These are phyloP conservation scores for Pocota personata DNA, from an alignment of 2,888 invertebrate species.

Conservation along the genomic window DNA sequence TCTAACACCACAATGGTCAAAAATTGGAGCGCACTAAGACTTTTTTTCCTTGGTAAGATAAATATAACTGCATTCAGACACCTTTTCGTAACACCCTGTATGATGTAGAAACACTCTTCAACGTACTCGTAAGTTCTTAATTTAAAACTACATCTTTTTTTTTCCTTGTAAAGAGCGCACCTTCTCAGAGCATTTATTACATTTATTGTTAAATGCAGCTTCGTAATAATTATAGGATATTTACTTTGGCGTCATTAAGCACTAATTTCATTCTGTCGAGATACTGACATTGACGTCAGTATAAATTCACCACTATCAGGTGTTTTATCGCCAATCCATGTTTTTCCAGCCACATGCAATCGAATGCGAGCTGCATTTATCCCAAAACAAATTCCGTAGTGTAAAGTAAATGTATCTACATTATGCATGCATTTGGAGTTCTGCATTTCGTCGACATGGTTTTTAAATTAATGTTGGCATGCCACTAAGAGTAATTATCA, in stretches of 20 bases:
- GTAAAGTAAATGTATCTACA: constrained; percentile 25
- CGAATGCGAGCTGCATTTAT: constrained; percentile 20
- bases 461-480: constrained; percentile 58
- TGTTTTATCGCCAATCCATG: constrained; percentile 28
- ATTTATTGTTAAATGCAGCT: constrained; percentile 6
- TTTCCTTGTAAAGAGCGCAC: neutral
- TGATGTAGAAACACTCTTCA: too few species aligned
- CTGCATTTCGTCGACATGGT: constrained; percentile 53
- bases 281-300: neutral
- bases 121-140: too few species aligned
- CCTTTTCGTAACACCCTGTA: too few species aligned
- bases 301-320: constrained; percentile 2
- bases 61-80: too few species aligned
- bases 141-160: neutral
- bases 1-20: too few species aligned
- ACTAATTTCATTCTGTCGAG: neutral
- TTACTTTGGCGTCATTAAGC: constrained; percentile 1
- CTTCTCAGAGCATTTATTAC: neutral
- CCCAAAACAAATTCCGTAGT: neutral
- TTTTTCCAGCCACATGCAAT: neutral
- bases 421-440: constrained; percentile 14
- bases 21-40: too few species aligned
- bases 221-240: constrained; percentile 14
- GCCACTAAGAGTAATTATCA: constrained; percentile 54
- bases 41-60: too few species aligned